Evolutionary conservation across 2,113 vertebrate species (phyloP), one percentile per base, ranked within the genome.

Genomic region (Acinonyx jubatus): DNA sequence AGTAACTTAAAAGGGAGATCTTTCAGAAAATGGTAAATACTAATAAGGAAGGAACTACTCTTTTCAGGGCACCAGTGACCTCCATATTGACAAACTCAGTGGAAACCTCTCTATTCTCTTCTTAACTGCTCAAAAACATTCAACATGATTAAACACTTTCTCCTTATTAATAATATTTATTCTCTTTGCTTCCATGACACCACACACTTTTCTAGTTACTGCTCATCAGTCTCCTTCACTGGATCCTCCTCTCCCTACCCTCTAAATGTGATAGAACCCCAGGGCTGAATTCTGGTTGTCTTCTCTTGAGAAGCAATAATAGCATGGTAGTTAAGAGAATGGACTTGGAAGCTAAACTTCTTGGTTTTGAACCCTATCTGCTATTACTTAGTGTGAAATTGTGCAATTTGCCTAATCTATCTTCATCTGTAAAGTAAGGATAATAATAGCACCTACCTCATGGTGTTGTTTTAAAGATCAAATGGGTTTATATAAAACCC

Each of bases 61-160:
- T 92, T 68, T 21, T 69, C 19, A 73, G 48, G 78, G 66, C 48
- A 91, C 29, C 38, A 84, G 66, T 65, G 63, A 93, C 21, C 7
- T 84, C 36, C n/a, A 93, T 80, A 80, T 55, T 94, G 55, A 90
- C 18, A 29, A 90, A 95, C 76, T 36, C 71, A 89, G 1, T 48
- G 36, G 66, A 93, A 96, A 93, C 3, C 15, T 74, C 38, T 88
- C 45, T 45, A 83, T 23, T 27, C n/a, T 95, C 48, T 83, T 89
- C 68, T 94, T 91, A 88, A 48, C 33, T 33, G 33, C 13, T 93
- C 55, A 92, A 81, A 95, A 81, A 87, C 93, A 61, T 84, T 93
- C 27, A 92, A 36, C 9, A 38, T 73, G 38, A 2, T 45, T 92
- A 74, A 97, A 92, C 8, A 80, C 1, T 84, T 89, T 6, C 71